These are phyloP conservation scores for Cephus nigrinus DNA, from an alignment of 2,888 invertebrate genomes.

Conservation along the genomic window DNA sequence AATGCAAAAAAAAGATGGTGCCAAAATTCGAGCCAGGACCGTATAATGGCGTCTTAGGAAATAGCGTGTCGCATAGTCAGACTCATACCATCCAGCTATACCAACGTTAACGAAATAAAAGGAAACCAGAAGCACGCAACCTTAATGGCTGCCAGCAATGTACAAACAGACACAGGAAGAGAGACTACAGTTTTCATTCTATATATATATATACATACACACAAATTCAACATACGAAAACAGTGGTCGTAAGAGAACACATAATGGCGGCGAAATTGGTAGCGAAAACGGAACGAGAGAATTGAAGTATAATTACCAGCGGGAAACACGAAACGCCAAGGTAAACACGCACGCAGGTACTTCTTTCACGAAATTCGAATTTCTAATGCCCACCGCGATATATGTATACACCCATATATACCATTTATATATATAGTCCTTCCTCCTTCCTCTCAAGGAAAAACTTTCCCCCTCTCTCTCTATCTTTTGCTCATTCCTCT, in stretches of 20 bases:
- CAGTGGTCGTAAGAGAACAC: background rate
- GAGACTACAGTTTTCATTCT: background rate
- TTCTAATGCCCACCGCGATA: background rate
- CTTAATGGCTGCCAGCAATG: background rate
- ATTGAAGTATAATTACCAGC: background rate
- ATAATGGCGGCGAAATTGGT: background rate
- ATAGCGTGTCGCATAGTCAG: background rate
- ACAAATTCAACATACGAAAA: background rate
- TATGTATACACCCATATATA: too few species aligned
- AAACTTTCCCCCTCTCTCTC: background rate
- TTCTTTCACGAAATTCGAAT: background rate
- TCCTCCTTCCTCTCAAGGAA: background rate
- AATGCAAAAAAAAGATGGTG: background rate
- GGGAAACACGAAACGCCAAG: background rate
- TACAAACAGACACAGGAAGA: background rate
- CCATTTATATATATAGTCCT: background rate
- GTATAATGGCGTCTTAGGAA: background rate
- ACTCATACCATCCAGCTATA: background rate
- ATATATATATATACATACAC: background rate
- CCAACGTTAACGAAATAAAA: background rate
- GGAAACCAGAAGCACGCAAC: background rate
- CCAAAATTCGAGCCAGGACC: background rate
- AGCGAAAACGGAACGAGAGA: background rate
- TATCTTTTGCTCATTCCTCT: background rate
- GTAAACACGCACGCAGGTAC: background rate